Evolutionary conservation across 2,113 vertebrate genomes (phyloP).

Genomic region (Amblyornis subalaris): DNA sequence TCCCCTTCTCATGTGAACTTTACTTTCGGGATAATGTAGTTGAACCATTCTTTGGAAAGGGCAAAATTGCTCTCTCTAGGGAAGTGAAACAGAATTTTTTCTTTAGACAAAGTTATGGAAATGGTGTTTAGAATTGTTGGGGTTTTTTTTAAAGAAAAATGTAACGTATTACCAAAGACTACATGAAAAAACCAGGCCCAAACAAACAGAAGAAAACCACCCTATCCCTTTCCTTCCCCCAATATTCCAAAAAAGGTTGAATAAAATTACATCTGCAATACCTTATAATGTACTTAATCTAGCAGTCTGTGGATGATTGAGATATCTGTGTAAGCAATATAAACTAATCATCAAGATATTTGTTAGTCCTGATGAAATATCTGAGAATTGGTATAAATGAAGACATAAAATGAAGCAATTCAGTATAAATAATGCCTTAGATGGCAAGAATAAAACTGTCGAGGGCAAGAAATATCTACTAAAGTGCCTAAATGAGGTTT

Average conservation of each 20-base stretch:
- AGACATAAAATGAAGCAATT: not conserved
- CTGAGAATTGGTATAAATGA: not conserved
- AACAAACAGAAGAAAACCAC: not conserved
- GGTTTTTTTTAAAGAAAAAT: not conserved
- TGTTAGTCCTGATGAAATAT: slow-evolving; percentile 22
- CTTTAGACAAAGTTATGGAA: not conserved
- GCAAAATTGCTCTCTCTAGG: not conserved
- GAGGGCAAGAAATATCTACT: not conserved
- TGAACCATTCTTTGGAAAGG: not conserved
- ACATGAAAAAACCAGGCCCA: not conserved
- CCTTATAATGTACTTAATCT: not conserved
- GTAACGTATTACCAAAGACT: not conserved
- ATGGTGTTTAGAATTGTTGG: not conserved
- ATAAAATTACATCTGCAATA: slow-evolving; percentile 3
- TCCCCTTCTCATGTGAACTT: not conserved
- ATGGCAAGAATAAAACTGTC: not conserved
- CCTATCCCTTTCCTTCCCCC: rapidly evolving
- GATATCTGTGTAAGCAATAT: not conserved
- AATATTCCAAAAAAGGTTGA: not conserved
- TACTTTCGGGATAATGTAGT: not conserved
- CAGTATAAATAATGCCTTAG: not conserved
- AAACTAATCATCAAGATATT: not conserved
- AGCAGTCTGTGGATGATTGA: slow-evolving; percentile 17
- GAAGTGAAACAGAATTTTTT: not conserved
- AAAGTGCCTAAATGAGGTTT: not conserved